Percentiles rank a stretch among this genome's conserved stretches.
These are phyloP conservation scores for Notocelia uddmanniana DNA, from an alignment of 2,888 invertebrate genomes.

Conservation along the genomic window DNA sequence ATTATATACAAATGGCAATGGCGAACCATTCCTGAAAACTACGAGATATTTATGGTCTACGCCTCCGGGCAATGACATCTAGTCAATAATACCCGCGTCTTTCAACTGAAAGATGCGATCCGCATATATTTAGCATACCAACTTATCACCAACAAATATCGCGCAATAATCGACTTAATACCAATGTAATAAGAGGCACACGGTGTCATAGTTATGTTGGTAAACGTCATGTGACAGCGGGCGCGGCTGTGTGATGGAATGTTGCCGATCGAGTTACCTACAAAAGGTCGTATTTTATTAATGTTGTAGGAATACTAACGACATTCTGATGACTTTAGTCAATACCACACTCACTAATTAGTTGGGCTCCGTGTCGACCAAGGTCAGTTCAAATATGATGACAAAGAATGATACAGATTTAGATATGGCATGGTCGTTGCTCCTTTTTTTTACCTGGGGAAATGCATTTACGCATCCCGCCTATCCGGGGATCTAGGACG, in stretches of 20 bases:
- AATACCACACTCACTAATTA: conserved; percentile 3
- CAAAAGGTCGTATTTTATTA: background rate
- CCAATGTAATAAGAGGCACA: background rate
- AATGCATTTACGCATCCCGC: no score
- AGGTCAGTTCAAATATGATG: background rate
- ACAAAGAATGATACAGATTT: background rate
- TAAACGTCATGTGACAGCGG: conserved; percentile 4
- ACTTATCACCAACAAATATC: background rate
- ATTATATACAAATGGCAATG: no score
- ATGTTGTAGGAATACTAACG: background rate
- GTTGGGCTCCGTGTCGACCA: background rate
- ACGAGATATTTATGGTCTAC: background rate
- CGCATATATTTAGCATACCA: conserved; percentile 15
- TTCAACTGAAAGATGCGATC: conserved; percentile 20
- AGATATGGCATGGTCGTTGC: background rate
- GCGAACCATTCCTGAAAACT: background rate
- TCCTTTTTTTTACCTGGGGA: no score
- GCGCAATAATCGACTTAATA: background rate
- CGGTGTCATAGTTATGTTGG: background rate
- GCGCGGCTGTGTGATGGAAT: conserved; percentile 15
- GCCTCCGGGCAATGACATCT: conserved; percentile 8
- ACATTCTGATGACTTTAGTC: background rate
- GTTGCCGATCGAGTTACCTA: background rate
- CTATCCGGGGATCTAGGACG: no score
- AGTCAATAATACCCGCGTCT: conserved; percentile 7